phyloP scores from a whole-genome alignment of 53 echinoderm and acorn worm species.

The Echinometra lucunter region DNA sequence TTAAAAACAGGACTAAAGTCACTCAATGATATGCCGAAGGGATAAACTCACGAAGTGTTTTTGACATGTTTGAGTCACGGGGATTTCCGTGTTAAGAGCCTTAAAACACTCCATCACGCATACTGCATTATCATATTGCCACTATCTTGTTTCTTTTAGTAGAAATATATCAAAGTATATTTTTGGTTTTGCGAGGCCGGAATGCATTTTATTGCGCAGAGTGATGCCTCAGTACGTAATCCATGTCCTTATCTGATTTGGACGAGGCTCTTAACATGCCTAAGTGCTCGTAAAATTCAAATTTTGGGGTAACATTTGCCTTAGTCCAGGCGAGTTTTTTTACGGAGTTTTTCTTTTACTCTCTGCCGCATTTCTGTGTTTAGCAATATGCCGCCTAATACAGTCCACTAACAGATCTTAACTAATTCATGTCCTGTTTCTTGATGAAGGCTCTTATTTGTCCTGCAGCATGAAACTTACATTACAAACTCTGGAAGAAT shows the following conservation, averaged over 20 bases:
- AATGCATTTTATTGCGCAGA: not conserved
- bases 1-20: not conserved
- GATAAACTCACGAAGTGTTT: not conserved
- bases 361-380: not conserved
- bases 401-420: too few species aligned
- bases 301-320: not conserved
- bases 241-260: not conserved
- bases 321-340: not conserved
- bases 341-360: not conserved
- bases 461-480: too few species aligned
- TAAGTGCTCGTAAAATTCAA: constrained; percentile 41
- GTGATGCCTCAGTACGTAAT: not conserved
- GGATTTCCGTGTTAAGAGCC: not conserved
- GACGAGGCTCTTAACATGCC: not conserved
- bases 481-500: too few species aligned
- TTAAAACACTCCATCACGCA: constrained; percentile 43
- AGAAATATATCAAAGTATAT: constrained; percentile 12
- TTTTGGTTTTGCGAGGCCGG: constrained; percentile 5
- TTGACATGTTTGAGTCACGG: constrained; percentile 7
- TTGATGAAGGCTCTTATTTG: too few species aligned
- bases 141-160: not conserved
- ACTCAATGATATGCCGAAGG: not conserved
- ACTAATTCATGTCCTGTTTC: too few species aligned
- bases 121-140: constrained; percentile 17
- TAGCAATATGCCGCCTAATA: too few species aligned